Conservation (phyloP, 2,888 invertebrate genomes). For the Sympetrum striolatum region DNA sequence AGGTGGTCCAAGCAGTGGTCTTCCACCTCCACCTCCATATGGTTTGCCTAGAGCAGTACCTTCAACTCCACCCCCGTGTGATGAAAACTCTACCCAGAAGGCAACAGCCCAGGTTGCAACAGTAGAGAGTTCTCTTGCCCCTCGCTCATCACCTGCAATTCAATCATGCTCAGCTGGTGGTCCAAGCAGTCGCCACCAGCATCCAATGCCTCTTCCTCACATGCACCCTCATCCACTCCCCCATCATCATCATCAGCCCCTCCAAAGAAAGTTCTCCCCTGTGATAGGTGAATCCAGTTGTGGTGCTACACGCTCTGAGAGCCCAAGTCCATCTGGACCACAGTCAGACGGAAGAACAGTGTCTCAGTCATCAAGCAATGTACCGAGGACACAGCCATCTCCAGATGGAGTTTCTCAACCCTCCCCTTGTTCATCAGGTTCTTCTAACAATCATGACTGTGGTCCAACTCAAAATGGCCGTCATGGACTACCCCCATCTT, state of each 20-base stretch:
- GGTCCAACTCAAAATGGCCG: background rate
- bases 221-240: constrained; percentile 51
- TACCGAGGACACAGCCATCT: constrained; percentile 27
- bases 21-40: constrained; percentile 75
- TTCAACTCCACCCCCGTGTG: constrained; percentile 51
- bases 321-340: constrained; percentile 62
- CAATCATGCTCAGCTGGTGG: background rate
- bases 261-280: constrained; percentile 76
- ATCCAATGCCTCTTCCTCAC: constrained; percentile 47
- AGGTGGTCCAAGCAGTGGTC: constrained; percentile 48
- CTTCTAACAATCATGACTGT: constrained; percentile 58
- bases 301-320: constrained; percentile 62
- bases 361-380: constrained; percentile 35
- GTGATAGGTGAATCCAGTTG: constrained; percentile 53
- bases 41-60: constrained; percentile 60
- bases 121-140: constrained; percentile 60
- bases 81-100: constrained; percentile 54
- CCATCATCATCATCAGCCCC: constrained; percentile 64
- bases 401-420: constrained; percentile 45
- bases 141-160: constrained; percentile 59
- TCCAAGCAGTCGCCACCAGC: constrained; percentile 1
- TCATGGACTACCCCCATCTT: background rate
- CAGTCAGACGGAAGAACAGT: constrained; percentile 57
- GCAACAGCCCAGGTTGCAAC: constrained; percentile 56
- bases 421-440: constrained; percentile 19